Percentiles rank a stretch among this genome's conserved stretches.
These are phyloP conservation scores for Hydropsyche tenuis DNA, from an alignment of 1,140 invertebrate species.

Conservation along the genomic window DNA sequence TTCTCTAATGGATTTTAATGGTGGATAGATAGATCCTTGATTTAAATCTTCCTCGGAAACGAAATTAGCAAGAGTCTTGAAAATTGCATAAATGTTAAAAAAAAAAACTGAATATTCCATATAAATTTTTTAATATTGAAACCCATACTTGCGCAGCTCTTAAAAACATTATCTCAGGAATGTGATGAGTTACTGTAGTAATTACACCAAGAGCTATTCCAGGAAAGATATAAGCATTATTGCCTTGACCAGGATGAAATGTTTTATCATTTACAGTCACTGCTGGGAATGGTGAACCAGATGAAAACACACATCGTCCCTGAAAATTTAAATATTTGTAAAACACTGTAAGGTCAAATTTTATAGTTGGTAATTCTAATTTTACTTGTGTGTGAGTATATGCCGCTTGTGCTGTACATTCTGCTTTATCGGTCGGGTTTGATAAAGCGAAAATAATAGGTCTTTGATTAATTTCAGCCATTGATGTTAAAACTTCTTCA, in stretches of 20 bases:
- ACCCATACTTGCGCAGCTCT: constrained; percentile 81
- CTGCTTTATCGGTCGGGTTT: constrained; percentile 95
- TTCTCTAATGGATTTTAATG: constrained; percentile 83
- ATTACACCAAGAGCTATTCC: constrained; percentile 92
- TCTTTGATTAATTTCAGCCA: constrained; percentile 84
- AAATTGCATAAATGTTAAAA: constrained; percentile 46
- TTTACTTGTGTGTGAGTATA: constrained; percentile 85
- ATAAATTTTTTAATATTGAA: background rate
- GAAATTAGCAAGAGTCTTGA: constrained; percentile 80
- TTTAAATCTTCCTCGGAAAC: constrained; percentile 83
- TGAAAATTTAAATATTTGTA: constrained; percentile 56
- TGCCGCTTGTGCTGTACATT: constrained; percentile 94
- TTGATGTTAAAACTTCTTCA: constrained; percentile 80
- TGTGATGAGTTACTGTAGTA: constrained; percentile 83
- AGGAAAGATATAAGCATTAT: constrained; percentile 97
- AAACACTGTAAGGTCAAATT: background rate
- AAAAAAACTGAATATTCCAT: background rate
- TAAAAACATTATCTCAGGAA: constrained; percentile 89
- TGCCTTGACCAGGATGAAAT: constrained; percentile 91
- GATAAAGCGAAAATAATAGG: constrained; percentile 95
- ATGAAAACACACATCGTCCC: constrained; percentile 90
- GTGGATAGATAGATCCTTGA: constrained; percentile 94
- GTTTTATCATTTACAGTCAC: constrained; percentile 79
- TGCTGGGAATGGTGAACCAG: constrained; percentile 89
- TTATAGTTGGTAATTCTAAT: background rate